These are phyloP conservation scores for Eulemur albifrons DNA, from an alignment of 2,797 vertebrate species.

Conservation along the genomic window DNA sequence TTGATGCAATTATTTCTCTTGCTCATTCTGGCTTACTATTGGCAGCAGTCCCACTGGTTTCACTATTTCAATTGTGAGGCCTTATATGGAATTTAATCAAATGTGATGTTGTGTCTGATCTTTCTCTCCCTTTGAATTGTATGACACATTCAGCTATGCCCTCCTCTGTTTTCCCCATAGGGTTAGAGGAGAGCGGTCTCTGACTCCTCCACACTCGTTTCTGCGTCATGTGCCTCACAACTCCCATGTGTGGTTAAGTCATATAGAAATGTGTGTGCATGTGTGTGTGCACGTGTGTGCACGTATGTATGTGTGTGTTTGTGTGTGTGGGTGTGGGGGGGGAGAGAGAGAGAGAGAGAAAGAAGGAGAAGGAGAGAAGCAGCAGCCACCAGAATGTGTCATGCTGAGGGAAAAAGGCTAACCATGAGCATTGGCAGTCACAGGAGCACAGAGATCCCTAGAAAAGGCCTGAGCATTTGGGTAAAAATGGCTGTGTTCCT, in stretches of 20 bases:
- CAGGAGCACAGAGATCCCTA: background rate
- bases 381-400: background rate
- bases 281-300: background rate
- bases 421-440: background rate
- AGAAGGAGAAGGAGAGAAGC: background rate
- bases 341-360: too few relatives aligned
- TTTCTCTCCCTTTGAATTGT: constrained; percentile 39
- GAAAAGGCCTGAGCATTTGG: background rate
- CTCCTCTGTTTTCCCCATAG: background rate
- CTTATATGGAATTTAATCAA: constrained; percentile 14
- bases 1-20: constrained; percentile 49
- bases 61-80: constrained; percentile 22
- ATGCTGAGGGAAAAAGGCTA: background rate
- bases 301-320: background rate
- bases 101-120: background rate
- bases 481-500: constrained; percentile 10
- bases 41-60: background rate
- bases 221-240: background rate
- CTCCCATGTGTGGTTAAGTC: background rate
- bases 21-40: constrained; percentile 6
- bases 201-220: background rate
- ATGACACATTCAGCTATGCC: background rate
- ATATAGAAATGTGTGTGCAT: background rate
- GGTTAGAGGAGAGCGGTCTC: background rate
- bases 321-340: background rate